Percentiles rank a stretch among this genome's conserved stretches.
Conservation (phyloP, 2,888 invertebrate species). For the Volucella inanis region DNA sequence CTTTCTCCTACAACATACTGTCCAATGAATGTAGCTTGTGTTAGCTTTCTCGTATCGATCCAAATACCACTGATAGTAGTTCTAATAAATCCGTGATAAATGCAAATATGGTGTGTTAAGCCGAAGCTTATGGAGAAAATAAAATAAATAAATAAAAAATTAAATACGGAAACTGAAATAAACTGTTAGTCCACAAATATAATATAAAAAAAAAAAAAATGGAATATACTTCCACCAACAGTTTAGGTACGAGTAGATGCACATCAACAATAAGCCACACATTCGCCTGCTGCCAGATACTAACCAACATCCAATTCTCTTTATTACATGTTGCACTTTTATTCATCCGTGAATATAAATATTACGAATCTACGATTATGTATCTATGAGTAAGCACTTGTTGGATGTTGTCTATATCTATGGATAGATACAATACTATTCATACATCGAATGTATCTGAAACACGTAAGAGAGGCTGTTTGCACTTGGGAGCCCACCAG, state of each 20-base stretch:
- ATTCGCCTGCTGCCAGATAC: too few relatives aligned
- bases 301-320: too few relatives aligned
- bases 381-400: constrained; percentile 29
- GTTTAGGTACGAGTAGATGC: too few relatives aligned
- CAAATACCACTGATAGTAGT: constrained; percentile 24
- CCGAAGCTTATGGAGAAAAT: too few relatives aligned
- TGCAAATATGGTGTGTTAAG: constrained; percentile 14
- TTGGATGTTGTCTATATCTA: constrained; percentile 16
- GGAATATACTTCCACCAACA: too few relatives aligned
- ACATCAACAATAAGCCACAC: too few relatives aligned
- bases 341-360: constrained; percentile 16
- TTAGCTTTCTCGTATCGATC: background rate
- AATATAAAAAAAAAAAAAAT: too few relatives aligned
- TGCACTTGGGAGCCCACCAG: constrained; percentile 46
- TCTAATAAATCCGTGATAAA: constrained; percentile 8
- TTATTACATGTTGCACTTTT: constrained; percentile 43
- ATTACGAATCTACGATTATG: background rate
- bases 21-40: background rate
- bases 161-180: constrained; percentile 33
- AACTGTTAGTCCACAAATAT: too few relatives aligned
- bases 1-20: constrained; percentile 41
- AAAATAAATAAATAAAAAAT: too few relatives aligned
- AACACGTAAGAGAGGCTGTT: constrained; percentile 52
- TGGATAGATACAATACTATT: constrained; percentile 19
- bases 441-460: background rate